phyloP scores from a whole-genome alignment of 64 coral and sea anemone species.

The Pocillopora damicornis region DNA sequence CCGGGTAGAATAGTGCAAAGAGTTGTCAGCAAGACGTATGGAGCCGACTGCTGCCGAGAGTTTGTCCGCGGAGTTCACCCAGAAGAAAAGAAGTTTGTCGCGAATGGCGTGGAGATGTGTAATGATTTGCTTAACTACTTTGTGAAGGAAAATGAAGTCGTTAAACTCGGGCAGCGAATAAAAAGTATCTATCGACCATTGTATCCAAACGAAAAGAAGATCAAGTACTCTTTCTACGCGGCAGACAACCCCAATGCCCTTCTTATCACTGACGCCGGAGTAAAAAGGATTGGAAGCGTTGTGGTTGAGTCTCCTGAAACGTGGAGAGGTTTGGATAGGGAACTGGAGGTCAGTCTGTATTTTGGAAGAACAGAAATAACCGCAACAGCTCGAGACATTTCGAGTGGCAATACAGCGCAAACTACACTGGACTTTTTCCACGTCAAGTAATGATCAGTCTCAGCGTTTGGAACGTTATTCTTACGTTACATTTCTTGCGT shows the following conservation, averaged over 20 bases:
- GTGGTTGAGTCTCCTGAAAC: constrained; percentile 9
- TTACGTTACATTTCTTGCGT: no score
- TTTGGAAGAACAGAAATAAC: constrained; percentile 23
- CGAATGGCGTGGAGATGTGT: constrained; percentile 1
- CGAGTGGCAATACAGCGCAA: constrained; percentile 2
- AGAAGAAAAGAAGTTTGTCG: constrained; percentile 8
- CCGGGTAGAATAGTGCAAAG: background rate
- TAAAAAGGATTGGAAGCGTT: constrained; percentile 13
- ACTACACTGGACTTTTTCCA: constrained; percentile 11
- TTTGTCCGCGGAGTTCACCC: constrained; percentile 1
- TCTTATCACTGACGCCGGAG: background rate
- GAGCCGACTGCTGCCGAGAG: constrained; percentile 6
- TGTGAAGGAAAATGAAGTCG: constrained; percentile 23
- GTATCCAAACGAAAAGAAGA: constrained; percentile 4
- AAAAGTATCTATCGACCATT: constrained; percentile 12
- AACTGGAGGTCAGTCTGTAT: constrained; percentile 22
- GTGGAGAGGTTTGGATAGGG: constrained; percentile 8
- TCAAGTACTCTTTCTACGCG: constrained; percentile 15
- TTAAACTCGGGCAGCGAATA: background rate
- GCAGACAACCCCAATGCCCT: background rate
- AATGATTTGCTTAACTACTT: constrained; percentile 6
- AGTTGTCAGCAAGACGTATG: constrained; percentile 12
- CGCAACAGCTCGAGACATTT: background rate
- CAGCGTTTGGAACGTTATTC: no score
- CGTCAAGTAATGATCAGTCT: background rate